These are phyloP conservation scores for Alosa alosa DNA, from an alignment of 2,113 vertebrate genomes.

Conservation along the genomic window DNA sequence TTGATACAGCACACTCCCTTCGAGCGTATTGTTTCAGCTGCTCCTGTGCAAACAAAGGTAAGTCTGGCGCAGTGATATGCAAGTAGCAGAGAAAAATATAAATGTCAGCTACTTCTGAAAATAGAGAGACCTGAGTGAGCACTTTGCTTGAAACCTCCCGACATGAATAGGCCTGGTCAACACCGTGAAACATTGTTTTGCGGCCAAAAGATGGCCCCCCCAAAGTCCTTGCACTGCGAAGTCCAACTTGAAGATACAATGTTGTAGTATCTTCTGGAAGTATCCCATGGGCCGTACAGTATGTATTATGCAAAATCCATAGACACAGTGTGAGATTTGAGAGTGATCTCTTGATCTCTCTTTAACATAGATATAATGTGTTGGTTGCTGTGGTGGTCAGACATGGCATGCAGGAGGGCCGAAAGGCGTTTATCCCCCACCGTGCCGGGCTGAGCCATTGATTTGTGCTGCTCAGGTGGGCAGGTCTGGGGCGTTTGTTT, in stretches of 20 bases:
- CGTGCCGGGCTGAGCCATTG: constrained; percentile 59
- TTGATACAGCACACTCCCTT: constrained; percentile 64
- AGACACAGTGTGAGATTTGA: not conserved
- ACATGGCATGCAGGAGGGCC: not conserved
- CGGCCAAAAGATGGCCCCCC: not conserved
- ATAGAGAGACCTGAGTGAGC: constrained; percentile 45
- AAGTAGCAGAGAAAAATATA: constrained; percentile 36
- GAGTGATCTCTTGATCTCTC: not conserved
- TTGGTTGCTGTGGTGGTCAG: not conserved
- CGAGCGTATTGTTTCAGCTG: constrained; percentile 58
- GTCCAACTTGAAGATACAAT: not conserved
- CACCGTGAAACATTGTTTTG: not conserved
- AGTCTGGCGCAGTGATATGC: constrained; percentile 46
- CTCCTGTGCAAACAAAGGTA: constrained; percentile 53
- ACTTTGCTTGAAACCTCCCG: constrained; percentile 1
- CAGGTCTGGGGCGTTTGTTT: constrained; percentile 66
- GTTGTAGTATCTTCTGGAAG: not conserved
- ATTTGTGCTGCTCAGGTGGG: constrained; percentile 64
- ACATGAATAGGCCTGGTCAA: constrained; percentile 12
- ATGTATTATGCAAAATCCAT: not conserved
- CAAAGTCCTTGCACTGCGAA: not conserved
- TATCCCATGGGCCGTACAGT: not conserved
- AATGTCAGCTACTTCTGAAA: constrained; percentile 42
- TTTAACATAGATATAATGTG: not conserved
- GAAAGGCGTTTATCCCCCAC: not conserved